A percentile compares a stretch with the other conserved stretches of the same genome.
These are phyloP conservation scores for Sphaerodactylus townsendi DNA, from an alignment of 2,113 vertebrate species.

Conservation along the genomic window DNA sequence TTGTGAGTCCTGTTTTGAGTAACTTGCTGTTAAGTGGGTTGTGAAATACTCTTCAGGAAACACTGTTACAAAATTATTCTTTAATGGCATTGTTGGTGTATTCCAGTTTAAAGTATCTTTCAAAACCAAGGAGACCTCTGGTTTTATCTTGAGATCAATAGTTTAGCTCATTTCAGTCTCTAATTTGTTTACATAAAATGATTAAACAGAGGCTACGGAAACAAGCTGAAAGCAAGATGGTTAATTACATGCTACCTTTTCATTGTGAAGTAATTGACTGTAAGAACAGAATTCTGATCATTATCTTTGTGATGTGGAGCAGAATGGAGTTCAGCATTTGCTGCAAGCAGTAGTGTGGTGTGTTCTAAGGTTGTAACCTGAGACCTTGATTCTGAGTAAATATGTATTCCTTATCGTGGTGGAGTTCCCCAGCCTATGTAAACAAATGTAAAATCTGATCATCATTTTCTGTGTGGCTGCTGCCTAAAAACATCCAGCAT, in stretches of 20 bases:
- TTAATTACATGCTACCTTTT: slow-evolving; percentile 22
- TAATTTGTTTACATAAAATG: slow-evolving; percentile 19
- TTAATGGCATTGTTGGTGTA: not conserved
- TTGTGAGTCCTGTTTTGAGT: not conserved
- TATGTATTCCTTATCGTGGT: not conserved
- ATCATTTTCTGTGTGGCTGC: not conserved
- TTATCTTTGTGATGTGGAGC: slow-evolving; percentile 8
- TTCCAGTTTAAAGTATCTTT: not conserved
- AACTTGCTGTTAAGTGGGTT: not conserved
- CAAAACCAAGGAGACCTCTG: not conserved
- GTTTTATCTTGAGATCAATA: slow-evolving; percentile 23
- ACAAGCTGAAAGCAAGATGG: slow-evolving; percentile 20
- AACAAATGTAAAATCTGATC: not conserved
- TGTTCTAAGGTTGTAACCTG: not conserved
- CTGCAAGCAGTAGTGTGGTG: not conserved
- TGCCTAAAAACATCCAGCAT: not conserved
- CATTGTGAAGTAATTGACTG: slow-evolving; percentile 16
- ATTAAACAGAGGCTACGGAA: slow-evolving; percentile 10
- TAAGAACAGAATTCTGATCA: slow-evolving; percentile 8
- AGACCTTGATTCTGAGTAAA: not conserved
- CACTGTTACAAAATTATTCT: not conserved
- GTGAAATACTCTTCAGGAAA: not conserved
- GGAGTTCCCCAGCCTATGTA: not conserved
- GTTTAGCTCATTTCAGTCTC: slow-evolving; percentile 12
- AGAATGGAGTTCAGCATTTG: slow-evolving; percentile 11